These are phyloP conservation scores for Ceraclea dissimilis DNA, from an alignment of 2,888 invertebrate genomes.

Conservation along the genomic window DNA sequence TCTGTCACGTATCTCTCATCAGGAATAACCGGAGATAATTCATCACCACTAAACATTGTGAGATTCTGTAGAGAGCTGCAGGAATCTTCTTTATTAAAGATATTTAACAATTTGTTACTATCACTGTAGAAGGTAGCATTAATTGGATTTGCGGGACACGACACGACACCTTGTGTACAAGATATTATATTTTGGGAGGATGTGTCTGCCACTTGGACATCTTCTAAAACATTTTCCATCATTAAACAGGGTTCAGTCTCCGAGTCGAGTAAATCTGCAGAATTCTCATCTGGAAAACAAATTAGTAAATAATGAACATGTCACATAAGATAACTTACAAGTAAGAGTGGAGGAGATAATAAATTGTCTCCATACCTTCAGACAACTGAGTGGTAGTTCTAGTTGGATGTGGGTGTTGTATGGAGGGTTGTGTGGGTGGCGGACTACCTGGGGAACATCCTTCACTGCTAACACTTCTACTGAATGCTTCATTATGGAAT, in stretches of 20 bases:
- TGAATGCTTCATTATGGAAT: conserved; percentile 71
- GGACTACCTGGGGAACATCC: conserved; percentile 39
- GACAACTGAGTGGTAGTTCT: conserved; percentile 13
- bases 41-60: conserved; percentile 45
- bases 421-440: conserved; percentile 9
- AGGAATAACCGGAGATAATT: conserved; percentile 44
- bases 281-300: conserved; percentile 55
- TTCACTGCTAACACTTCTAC: conserved; percentile 50
- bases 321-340: background rate
- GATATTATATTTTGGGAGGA: conserved; percentile 62
- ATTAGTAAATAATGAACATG: background rate
- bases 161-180: conserved; percentile 47
- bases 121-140: conserved; percentile 3
- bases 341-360: background rate
- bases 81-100: conserved; percentile 32
- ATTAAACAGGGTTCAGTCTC: conserved; percentile 77
- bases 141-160: conserved; percentile 28
- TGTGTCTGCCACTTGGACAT: conserved; percentile 56
- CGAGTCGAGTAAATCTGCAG: conserved; percentile 71
- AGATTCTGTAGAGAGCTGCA: conserved; percentile 25
- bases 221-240: conserved; percentile 69
- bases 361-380: conserved; percentile 13
- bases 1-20: conserved; percentile 31
- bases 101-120: conserved; percentile 29
- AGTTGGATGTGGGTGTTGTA: conserved; percentile 1